A percentile compares a stretch with the other conserved stretches of the same genome.
Conservation (phyloP, 2,113 vertebrate genomes). For the Tachysurus vachellii region DNA sequence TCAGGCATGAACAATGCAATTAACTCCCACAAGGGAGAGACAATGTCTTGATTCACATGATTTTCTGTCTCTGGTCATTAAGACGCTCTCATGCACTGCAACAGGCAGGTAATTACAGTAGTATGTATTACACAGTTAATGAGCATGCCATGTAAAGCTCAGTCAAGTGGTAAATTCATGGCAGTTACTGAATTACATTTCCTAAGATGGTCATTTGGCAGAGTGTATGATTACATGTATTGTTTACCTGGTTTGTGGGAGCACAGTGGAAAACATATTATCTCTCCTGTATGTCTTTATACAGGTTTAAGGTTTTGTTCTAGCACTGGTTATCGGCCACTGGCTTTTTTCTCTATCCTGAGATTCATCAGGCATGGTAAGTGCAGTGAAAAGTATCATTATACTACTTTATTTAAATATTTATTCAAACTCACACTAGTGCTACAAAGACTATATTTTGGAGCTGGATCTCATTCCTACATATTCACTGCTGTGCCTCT, state of each 20-base stretch:
- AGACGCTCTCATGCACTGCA: constrained; percentile 34
- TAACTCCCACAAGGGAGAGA: constrained; percentile 48
- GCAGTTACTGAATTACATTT: constrained; percentile 51
- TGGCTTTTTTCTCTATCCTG: neutral
- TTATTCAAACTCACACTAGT: neutral
- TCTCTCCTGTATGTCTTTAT: neutral
- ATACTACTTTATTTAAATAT: neutral
- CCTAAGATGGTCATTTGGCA: constrained; percentile 33
- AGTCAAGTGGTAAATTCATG: constrained; percentile 57
- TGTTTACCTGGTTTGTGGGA: constrained; percentile 19
- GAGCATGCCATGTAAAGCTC: constrained; percentile 53
- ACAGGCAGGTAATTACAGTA: constrained; percentile 60
- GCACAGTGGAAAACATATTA: neutral
- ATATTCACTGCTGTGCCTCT: neutral
- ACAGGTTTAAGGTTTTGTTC: neutral
- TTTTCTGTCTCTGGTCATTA: constrained; percentile 54
- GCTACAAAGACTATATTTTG: neutral
- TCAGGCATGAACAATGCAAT: constrained; percentile 47
- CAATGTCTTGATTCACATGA: constrained; percentile 55
- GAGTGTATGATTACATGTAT: constrained; percentile 22
- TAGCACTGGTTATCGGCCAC: neutral
- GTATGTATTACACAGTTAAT: constrained; percentile 63
- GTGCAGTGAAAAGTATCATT: neutral
- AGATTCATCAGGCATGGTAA: neutral
- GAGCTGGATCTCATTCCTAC: neutral